These are phyloP conservation scores for Arizona elegans DNA, from an alignment of 2,113 vertebrate genomes.

Conservation along the genomic window DNA sequence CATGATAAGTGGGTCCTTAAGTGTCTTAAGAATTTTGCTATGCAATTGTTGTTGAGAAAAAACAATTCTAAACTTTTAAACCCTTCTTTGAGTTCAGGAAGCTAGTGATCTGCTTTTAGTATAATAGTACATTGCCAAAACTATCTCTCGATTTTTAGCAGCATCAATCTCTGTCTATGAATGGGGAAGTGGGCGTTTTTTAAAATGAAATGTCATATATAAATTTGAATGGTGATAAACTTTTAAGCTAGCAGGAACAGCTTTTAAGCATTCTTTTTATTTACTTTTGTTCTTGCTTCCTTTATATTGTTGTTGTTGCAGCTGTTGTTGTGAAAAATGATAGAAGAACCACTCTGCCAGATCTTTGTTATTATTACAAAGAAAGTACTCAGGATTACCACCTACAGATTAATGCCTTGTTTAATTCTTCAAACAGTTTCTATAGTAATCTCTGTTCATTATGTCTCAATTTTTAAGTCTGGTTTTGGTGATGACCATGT, in stretches of 20 bases:
- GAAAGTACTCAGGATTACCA: not conserved
- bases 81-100: not conserved
- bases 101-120: not conserved
- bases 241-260: not conserved
- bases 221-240: not conserved
- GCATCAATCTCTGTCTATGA: not conserved
- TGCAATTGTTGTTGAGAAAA: not conserved
- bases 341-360: not conserved
- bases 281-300: not conserved
- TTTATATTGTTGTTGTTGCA: not conserved
- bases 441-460: not conserved
- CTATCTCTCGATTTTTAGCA: not conserved
- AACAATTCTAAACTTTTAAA: not conserved
- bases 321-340: not conserved
- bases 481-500: not conserved
- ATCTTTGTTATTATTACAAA: not conserved
- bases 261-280: not conserved
- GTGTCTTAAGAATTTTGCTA: not conserved
- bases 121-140: not conserved
- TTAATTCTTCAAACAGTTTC: not conserved
- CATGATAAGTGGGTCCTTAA: not conserved
- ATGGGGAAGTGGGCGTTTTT: not conserved
- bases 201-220: not conserved
- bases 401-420: not conserved
- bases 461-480: not conserved